These are phyloP conservation scores for Acrossocheilus wenchowensis DNA, from an alignment of 2,797 vertebrate species.

Conservation along the genomic window DNA sequence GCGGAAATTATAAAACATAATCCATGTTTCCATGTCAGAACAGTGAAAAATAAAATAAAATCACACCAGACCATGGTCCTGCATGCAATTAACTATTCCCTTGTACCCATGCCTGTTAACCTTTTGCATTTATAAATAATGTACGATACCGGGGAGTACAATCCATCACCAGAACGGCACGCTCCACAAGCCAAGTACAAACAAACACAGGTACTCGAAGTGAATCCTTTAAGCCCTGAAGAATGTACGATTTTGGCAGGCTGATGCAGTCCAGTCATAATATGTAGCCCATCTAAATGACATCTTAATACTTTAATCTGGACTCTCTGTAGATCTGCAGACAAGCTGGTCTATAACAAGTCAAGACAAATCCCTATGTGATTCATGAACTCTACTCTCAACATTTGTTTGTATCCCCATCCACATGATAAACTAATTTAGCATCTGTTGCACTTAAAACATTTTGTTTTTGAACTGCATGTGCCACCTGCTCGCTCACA, in stretches of 20 bases:
- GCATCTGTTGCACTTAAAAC: background rate
- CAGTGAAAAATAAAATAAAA: background rate
- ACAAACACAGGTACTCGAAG: slow-evolving; percentile 59
- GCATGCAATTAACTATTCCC: slow-evolving; percentile 53
- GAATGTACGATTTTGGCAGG: slow-evolving; percentile 6
- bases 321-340: slow-evolving; percentile 59
- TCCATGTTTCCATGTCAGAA: slow-evolving; percentile 27
- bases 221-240: slow-evolving; percentile 21
- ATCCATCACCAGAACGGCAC: slow-evolving; percentile 45
- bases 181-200: slow-evolving; percentile 26
- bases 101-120: slow-evolving; percentile 57
- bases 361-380: background rate
- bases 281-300: slow-evolving; percentile 38
- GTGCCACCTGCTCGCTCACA: background rate
- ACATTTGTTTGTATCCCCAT: background rate
- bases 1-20: slow-evolving; percentile 61
- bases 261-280: slow-evolving; percentile 53
- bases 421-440: background rate
- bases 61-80: background rate
- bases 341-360: slow-evolving; percentile 51
- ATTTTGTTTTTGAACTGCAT: background rate
- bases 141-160: slow-evolving; percentile 34
- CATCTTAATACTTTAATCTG: slow-evolving; percentile 61
- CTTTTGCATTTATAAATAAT: slow-evolving; percentile 63
- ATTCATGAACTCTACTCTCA: background rate